Conservation (phyloP, 1,140 invertebrate species). For the Ceratosolen fusciceps region DNA sequence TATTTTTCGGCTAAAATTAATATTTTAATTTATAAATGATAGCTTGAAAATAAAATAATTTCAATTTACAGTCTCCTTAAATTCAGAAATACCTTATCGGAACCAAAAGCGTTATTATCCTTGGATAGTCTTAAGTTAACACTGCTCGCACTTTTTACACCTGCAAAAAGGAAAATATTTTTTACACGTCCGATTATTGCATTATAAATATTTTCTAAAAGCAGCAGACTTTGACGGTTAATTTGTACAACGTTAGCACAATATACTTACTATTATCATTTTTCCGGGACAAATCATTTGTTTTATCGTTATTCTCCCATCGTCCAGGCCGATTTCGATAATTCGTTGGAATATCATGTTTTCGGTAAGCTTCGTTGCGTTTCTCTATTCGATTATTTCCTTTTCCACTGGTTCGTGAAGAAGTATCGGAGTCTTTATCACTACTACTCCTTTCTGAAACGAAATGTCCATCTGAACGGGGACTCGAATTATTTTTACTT, state of each 20-base stretch:
- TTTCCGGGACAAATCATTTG: neutral
- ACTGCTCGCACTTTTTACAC: neutral
- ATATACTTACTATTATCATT: conserved; percentile 13
- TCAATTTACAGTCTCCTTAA: neutral
- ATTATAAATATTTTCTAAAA: neutral
- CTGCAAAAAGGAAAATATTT: neutral
- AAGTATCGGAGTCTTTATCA: conserved; percentile 61
- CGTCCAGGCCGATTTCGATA: conserved; percentile 27
- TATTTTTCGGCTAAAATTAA: neutral
- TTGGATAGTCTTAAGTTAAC: neutral
- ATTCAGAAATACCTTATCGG: conserved; percentile 20
- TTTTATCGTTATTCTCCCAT: conserved; percentile 26
- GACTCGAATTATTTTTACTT: conserved; percentile 38
- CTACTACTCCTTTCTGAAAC: conserved; percentile 57
- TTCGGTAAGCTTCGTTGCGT: conserved; percentile 27
- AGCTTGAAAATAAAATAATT: neutral
- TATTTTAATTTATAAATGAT: neutral
- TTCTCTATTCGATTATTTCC: conserved; percentile 47
- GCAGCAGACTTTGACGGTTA: neutral
- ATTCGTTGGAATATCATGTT: neutral
- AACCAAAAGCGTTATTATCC: neutral
- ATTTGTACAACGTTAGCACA: neutral
- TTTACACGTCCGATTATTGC: neutral
- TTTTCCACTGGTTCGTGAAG: conserved; percentile 50
- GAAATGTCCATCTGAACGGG: conserved; percentile 46